These are phyloP conservation scores for Ceyx erithaca DNA, from an alignment of 2,797 vertebrate species.

Conservation along the genomic window DNA sequence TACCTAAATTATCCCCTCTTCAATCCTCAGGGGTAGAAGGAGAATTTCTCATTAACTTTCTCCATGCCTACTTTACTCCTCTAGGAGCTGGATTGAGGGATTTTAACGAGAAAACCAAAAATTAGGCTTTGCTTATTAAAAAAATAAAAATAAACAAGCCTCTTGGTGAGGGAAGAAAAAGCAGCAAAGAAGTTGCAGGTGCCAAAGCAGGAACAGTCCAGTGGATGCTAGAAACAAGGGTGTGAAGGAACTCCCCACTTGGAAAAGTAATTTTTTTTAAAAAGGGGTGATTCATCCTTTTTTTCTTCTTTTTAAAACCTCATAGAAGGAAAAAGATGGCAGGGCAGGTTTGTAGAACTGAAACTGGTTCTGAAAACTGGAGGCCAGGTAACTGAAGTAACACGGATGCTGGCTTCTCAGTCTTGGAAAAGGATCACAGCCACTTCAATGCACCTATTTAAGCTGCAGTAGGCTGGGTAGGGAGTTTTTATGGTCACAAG, in stretches of 20 bases:
- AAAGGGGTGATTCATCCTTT: neutral
- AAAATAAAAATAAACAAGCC: constrained; percentile 25
- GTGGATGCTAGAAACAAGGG: neutral
- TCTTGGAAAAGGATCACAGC: constrained; percentile 45
- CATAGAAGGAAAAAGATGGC: constrained; percentile 6
- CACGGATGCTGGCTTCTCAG: constrained; percentile 24
- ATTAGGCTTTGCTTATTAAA: neutral
- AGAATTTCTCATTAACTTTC: constrained; percentile 66
- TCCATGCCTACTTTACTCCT: constrained; percentile 14
- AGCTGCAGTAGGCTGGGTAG: neutral
- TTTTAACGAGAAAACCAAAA: constrained; percentile 12
- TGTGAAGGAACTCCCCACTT: neutral
- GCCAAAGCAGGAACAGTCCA: neutral
- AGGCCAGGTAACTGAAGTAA: constrained; percentile 37
- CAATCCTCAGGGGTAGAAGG: neutral
- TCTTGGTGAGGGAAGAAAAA: neutral
- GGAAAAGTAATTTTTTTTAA: neutral
- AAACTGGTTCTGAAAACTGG: constrained; percentile 34
- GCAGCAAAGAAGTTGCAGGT: neutral
- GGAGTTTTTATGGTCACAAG: constrained; percentile 22
- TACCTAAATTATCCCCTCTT: constrained; percentile 45
- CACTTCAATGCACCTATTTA: constrained; percentile 33
- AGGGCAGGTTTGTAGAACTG: constrained; percentile 15
- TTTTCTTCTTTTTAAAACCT: neutral
- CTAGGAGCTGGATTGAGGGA: neutral